Base-by-base conservation (phyloP, 2,888 invertebrate species). In the Andrena trimmerana region DNA sequence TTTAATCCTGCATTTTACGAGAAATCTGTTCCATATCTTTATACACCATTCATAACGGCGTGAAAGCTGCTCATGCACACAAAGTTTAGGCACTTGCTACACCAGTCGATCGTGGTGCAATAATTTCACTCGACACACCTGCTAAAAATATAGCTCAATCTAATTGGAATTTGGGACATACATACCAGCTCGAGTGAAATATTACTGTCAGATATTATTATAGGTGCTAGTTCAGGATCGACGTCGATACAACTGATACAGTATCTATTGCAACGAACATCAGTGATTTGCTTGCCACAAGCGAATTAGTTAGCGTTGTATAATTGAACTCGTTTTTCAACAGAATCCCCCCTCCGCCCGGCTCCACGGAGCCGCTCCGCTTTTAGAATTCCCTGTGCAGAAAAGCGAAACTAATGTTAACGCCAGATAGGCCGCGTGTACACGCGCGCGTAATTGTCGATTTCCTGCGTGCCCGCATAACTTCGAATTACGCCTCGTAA, bases 361-460 rank as follows among this genome's bases (percentile, higher is more conserved):
- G 7, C 20, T 52, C n/a, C 8, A 20, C 8, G 0, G 20, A 20
- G 20, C 20, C 20, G 20, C 24, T 20, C 54, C 20, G 54, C 20
- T 20, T 54, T 57, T 24, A 10, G 24, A 57, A 57, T 24, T 24
- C 10, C 24, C 13, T 27, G 24, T 24, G 10, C 24, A n/a, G 54
- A 20, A 54, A 54, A n/a, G 20, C 54, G 54, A 54, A 20, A 54
- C 54, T 54, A 54, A 54, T 54, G 54, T 54, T 54, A 54, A 54
- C 54, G 7, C 54, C 42, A 4, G 42, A 42, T 42, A 42, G 13
- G 42, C 42, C 42, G 4, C 42, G 42, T 13, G 42, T 42, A 42
- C 4, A 13, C 13, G 16, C 16, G 42, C 42, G 42, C 16, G 42
- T 42, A 42, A 42, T 57, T 57, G 57, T 10, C 57, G 57, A 57